Evolutionary conservation across 2,113 vertebrate genomes (phyloP).

Genomic region (Coreoperca whiteheadi): DNA sequence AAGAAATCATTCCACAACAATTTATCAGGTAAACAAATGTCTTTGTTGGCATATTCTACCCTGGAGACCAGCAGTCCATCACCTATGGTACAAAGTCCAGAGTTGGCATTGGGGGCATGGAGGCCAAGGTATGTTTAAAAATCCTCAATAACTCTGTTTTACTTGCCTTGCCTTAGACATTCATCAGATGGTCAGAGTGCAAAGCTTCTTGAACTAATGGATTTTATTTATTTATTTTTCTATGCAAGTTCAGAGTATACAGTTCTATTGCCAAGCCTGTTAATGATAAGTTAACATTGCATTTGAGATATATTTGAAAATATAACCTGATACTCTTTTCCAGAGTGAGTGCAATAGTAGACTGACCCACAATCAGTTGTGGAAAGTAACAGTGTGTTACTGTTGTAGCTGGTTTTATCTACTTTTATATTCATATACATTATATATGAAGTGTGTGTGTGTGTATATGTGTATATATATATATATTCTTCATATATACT

Average conservation of each 20-base stretch:
- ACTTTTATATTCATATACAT: no score
- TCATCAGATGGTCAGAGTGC: background rate
- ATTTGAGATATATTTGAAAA: background rate
- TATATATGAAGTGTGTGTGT: no score
- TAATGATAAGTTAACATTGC: background rate
- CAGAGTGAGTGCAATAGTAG: no score
- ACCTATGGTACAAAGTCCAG: constrained; percentile 97
- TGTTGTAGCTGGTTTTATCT: no score
- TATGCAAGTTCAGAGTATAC: background rate
- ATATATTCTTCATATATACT: no score
- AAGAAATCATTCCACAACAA: background rate
- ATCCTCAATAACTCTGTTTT: background rate
- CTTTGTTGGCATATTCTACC: constrained; percentile 98
- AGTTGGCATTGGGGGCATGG: constrained; percentile 98
- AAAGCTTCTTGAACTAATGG: background rate
- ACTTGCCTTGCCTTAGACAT: background rate
- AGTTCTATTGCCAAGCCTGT: background rate
- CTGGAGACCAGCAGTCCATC: constrained; percentile 97
- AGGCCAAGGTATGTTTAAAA: constrained; percentile 90
- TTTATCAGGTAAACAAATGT: background rate
- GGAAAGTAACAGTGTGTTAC: no score
- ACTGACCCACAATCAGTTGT: no score
- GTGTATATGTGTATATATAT: no score
- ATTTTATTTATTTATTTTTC: background rate
- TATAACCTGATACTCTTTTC: no score